These are phyloP conservation scores for Nyctalus aviator DNA, from an alignment of 2,797 vertebrate genomes.

Conservation along the genomic window DNA sequence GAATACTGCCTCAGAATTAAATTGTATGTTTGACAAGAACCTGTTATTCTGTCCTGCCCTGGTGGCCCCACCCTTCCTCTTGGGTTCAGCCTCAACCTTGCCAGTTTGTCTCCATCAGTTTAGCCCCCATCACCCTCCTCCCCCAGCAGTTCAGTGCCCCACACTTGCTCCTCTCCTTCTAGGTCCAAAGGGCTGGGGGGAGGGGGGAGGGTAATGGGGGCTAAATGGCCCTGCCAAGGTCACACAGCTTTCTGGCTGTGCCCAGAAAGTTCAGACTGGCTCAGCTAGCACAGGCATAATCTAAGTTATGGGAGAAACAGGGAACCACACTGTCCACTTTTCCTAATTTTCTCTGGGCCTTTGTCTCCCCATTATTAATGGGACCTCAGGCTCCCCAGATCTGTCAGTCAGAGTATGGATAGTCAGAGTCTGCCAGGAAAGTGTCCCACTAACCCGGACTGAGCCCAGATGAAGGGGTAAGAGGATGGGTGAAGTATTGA, in stretches of 20 bases:
- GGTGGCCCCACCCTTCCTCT: neutral
- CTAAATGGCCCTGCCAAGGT: neutral
- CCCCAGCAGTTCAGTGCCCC: neutral
- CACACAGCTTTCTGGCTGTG: neutral
- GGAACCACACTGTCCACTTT: neutral
- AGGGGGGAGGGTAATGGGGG: too few species aligned
- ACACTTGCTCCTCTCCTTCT: neutral
- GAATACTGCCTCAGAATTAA: conserved; percentile 62
- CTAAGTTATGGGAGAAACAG: neutral
- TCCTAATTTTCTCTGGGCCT: neutral
- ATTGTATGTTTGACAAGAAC: conserved; percentile 62
- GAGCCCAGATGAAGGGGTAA: neutral
- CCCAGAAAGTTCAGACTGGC: neutral
- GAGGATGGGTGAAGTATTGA: neutral
- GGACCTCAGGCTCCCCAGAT: neutral
- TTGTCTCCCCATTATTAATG: neutral
- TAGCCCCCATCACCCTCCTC: neutral
- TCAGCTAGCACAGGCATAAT: neutral
- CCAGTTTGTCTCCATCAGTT: neutral
- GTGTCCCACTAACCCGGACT: neutral
- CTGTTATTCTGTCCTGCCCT: conserved; percentile 14
- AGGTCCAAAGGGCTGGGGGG: neutral
- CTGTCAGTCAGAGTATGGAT: neutral
- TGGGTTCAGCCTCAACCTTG: neutral
- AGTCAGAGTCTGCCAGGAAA: neutral